A percentile compares a stretch with the other conserved stretches of the same genome.
phyloP scores from a whole-genome alignment of 2,797 vertebrate species.

The Dryobates pubescens region DNA sequence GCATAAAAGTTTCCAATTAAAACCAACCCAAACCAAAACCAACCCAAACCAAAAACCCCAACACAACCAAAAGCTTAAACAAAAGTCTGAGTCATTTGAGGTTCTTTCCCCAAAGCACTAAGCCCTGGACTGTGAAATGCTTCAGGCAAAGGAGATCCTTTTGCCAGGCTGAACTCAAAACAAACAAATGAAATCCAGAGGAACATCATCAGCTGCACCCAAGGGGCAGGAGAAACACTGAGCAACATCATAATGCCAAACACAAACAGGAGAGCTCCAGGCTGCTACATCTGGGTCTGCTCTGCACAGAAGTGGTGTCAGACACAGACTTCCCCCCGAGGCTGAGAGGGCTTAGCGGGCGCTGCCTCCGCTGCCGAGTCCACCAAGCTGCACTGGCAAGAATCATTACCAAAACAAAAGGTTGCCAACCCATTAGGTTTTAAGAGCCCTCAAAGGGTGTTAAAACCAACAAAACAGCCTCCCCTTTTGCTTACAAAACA shows the following conservation, averaged over 20 bases:
- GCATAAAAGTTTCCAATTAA: slow-evolving; percentile 36
- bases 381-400: background rate
- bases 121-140: slow-evolving; percentile 57
- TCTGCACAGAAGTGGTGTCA: background rate
- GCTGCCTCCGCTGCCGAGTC: background rate
- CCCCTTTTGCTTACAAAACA: background rate
- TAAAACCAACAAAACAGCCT: too few relatives aligned
- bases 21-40: background rate
- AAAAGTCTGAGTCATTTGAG: slow-evolving; percentile 62
- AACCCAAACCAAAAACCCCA: background rate
- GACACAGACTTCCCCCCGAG: background rate
- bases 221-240: background rate
- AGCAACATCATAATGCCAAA: background rate
- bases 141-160: slow-evolving; percentile 62
- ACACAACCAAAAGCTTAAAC: background rate
- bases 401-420: background rate
- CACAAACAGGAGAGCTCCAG: background rate
- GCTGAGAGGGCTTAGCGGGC: background rate
- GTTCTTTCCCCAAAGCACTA: slow-evolving; percentile 56
- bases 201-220: slow-evolving; percentile 46
- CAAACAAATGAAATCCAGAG: slow-evolving; percentile 12
- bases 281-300: slow-evolving; percentile 10
- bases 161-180: slow-evolving; percentile 12
- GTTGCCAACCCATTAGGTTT: too few relatives aligned
- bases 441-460: background rate